Base-by-base conservation (phyloP, 2,888 invertebrate species). In the Gerosis bhagava region DNA sequence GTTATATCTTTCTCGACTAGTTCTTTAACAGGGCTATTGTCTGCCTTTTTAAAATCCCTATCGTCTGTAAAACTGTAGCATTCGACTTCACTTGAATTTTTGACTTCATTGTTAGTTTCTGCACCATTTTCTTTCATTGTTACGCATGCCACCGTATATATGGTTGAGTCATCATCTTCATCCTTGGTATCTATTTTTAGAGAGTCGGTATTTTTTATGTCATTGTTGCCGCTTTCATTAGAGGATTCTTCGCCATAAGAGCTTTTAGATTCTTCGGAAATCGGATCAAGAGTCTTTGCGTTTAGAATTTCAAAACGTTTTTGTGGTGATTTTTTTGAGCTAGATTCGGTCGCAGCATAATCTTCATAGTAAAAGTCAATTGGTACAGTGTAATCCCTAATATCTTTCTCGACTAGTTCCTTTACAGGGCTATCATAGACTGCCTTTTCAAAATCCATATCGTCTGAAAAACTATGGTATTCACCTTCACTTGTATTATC, bases 41-140 rank as follows among this genome's bases (percentile, higher is more conserved):
- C 57, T 0, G 71, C 73, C 5, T 79, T 73, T 46, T 79, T 86
- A 8, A 80, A 77, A 50, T 81, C 73, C 53, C 73, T 60, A 12
- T 75, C 79, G 3, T 83, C 86, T 29, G 73, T 73, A 35, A 89
- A 89, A 51, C 88, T 89, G n/a, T 81, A 81, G 54, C 89, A 89
- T 57, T 84, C 87, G 0, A 88, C 89, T 63, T 83, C 83, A n/a
- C n/a, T n/a, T n/a, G n/a, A n/a, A n/a, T n/a, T n/a, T n/a, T n/a
- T n/a, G n/a, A n/a, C n/a, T n/a, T n/a, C n/a, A n/a, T n/a, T 10
- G n/a, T 25, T 32, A n/a, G 19, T 24, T 16, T 70, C 65, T 2
- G 54, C 42, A 31, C 70, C 69, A 6, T 50, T 54, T 1, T 45
- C 15, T 25, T 64, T 64, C 12, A 62, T 43, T 17, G 61, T 63